Evolutionary conservation across 2,888 invertebrate species (phyloP).

Genomic region (Lycaena phlaeas): DNA sequence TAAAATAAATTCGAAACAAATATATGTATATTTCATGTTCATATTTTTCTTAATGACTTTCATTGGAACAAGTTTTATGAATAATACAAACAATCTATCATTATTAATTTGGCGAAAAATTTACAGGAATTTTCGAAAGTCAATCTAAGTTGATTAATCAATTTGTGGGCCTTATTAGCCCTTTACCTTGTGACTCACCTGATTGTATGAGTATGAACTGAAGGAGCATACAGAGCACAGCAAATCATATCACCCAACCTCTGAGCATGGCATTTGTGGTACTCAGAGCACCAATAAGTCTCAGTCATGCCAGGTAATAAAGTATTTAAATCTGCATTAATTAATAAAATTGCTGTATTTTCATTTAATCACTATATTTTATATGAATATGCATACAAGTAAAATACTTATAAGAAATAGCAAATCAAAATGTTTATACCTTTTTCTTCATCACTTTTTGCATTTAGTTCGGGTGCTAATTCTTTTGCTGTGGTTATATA

Average conservation of each 20-base stretch:
- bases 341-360: too few relatives aligned
- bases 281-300: conserved; percentile 89
- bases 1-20: too few relatives aligned
- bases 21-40: conserved; percentile 2
- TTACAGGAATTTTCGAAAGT: too few relatives aligned
- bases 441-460: conserved; percentile 27
- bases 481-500: conserved; percentile 79
- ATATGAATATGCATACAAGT: neutral
- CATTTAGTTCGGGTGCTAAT: conserved; percentile 42
- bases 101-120: too few relatives aligned
- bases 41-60: neutral
- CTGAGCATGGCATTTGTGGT: conserved; percentile 87
- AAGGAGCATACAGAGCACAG: conserved; percentile 81
- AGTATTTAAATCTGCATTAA: conserved; percentile 5
- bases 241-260: conserved; percentile 78
- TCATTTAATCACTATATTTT: conserved; percentile 10
- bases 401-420: too few relatives aligned
- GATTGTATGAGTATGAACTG: conserved; percentile 84
- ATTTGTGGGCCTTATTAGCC: too few relatives aligned
- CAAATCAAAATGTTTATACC: conserved; percentile 23
- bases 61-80: neutral
- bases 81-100: conserved; percentile 3
- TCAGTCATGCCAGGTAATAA: conserved; percentile 58
- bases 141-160: too few relatives aligned
- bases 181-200: conserved; percentile 60